phyloP scores from a whole-genome alignment of 2,113 vertebrate genomes.

The Malaclemys terrapin region DNA sequence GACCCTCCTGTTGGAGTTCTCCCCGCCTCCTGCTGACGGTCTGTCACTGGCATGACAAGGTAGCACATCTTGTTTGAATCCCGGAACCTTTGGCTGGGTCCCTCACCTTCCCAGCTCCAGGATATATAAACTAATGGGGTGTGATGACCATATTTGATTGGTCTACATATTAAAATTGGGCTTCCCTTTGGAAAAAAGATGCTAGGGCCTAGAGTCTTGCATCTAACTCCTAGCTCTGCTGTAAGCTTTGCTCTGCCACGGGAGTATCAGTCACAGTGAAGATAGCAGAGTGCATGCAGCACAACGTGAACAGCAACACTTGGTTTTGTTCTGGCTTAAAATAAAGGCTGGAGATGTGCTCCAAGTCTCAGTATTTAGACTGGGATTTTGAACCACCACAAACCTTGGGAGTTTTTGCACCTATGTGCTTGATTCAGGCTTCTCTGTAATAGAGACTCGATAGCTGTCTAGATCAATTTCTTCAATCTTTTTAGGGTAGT shows the following conservation, averaged over 20 bases:
- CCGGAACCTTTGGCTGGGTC: constrained; percentile 28
- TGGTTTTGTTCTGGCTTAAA: constrained; percentile 19
- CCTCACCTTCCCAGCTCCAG: not conserved
- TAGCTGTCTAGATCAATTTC: not conserved
- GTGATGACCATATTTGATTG: not conserved
- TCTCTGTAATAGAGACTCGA: constrained; percentile 19
- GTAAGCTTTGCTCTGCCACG: not conserved
- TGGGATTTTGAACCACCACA: constrained; percentile 26
- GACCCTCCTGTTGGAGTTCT: constrained; percentile 39
- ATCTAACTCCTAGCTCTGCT: not conserved
- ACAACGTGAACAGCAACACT: not conserved
- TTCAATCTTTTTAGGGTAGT: not conserved
- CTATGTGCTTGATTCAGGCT: not conserved
- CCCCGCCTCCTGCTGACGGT: constrained; percentile 58
- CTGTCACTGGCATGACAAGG: constrained; percentile 30
- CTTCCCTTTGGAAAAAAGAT: not conserved
- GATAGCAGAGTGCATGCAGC: not conserved
- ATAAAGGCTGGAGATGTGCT: not conserved
- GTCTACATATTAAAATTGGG: not conserved
- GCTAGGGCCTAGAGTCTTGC: not conserved
- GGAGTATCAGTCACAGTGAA: not conserved
- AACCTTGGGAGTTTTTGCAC: not conserved
- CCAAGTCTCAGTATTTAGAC: constrained; percentile 19
- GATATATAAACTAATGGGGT: not conserved
- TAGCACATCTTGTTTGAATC: constrained; percentile 60